These are phyloP conservation scores for Bombus waltoni DNA, from an alignment of 1,140 invertebrate species.

Conservation along the genomic window DNA sequence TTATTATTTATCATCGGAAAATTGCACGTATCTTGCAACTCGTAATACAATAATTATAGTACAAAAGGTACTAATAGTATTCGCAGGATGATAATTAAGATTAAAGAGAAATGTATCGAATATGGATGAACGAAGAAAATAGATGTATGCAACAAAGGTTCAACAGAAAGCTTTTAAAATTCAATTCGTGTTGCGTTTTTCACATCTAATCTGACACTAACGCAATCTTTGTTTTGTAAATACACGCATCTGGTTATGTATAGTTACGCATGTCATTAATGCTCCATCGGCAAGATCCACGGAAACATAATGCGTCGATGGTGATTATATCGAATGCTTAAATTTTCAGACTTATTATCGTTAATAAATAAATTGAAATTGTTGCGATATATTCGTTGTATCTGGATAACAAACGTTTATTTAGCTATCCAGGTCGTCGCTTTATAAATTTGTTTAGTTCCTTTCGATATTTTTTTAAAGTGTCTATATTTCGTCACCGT, in stretches of 20 bases:
- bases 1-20: conserved; percentile 81
- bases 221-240: conserved; percentile 16
- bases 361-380: background rate
- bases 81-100: conserved; percentile 63
- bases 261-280: background rate
- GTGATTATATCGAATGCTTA: background rate
- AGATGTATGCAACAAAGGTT: background rate
- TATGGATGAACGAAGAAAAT: conserved; percentile 10
- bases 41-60: conserved; percentile 79
- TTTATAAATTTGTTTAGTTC: conserved; percentile 5
- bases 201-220: background rate
- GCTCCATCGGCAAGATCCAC: background rate
- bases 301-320: background rate
- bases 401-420: conserved; percentile 8
- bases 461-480: background rate
- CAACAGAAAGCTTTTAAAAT: conserved; percentile 23
- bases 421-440: background rate
- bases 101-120: conserved; percentile 47
- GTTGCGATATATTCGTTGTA: conserved; percentile 15
- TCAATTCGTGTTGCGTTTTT: conserved; percentile 32
- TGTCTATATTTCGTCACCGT: background rate
- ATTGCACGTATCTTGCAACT: conserved; percentile 79
- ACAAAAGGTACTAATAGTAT: conserved; percentile 75
- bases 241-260: background rate
- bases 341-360: background rate